Conservation (phyloP, 2,113 vertebrate genomes). For the Balaeniceps rex region DNA sequence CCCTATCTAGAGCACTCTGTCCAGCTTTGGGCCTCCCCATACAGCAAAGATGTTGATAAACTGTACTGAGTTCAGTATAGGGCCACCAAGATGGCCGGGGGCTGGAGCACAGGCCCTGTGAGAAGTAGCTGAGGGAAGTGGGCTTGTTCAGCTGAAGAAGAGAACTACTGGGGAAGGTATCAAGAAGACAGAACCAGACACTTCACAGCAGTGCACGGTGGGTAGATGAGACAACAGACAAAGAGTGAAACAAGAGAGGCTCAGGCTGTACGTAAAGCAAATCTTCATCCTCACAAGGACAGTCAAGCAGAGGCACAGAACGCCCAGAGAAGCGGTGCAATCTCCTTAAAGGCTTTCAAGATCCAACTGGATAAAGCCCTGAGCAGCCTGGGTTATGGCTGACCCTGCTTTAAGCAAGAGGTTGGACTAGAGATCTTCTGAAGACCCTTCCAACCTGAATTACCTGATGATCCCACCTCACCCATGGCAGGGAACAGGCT, state of each 20-base stretch:
- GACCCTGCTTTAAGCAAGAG: background rate
- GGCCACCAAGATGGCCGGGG: too few species aligned
- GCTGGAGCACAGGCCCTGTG: background rate
- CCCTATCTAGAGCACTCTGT: background rate
- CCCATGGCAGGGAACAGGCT: background rate
- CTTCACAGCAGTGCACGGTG: accelerated
- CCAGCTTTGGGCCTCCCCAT: background rate
- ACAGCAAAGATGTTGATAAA: background rate
- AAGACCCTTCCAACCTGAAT: background rate
- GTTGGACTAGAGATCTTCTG: background rate
- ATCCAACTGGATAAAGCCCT: background rate
- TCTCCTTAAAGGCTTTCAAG: background rate
- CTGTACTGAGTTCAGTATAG: background rate
- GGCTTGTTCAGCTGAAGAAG: background rate
- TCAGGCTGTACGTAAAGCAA: accelerated
- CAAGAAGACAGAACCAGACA: background rate
- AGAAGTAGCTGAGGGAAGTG: background rate
- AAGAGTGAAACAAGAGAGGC: background rate
- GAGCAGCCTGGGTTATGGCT: background rate
- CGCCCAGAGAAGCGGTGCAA: accelerated
- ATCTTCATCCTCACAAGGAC: background rate
- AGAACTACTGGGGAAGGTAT: background rate
- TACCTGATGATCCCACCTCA: background rate
- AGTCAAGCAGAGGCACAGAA: background rate
- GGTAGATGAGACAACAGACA: background rate